phyloP scores from a whole-genome alignment of 2,888 invertebrate genomes.

The Oxyteleia sp. region DNA sequence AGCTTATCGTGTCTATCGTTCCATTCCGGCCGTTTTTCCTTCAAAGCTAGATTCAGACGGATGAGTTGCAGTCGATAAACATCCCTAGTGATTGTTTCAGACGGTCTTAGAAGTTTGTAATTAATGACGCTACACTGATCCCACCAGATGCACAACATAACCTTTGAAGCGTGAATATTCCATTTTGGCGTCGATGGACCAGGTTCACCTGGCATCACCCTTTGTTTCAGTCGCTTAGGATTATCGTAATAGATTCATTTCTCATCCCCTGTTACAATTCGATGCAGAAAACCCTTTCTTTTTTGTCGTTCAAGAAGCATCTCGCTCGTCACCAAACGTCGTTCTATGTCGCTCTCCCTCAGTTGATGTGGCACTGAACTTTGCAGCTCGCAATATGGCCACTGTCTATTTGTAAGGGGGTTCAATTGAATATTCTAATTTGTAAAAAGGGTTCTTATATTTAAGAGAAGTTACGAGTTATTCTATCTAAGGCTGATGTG shows the following conservation, averaged over 20 bases:
- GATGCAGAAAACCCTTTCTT: slow-evolving; percentile 14
- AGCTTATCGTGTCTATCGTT: no score
- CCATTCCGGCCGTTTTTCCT: no score
- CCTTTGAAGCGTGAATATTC: slow-evolving; percentile 5
- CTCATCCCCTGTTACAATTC: slow-evolving; percentile 1
- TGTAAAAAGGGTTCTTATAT: no score
- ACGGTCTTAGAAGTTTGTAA: neutral
- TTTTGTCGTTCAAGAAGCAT: slow-evolving; percentile 13
- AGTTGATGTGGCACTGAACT: slow-evolving; percentile 2
- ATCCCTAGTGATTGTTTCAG: slow-evolving; percentile 9
- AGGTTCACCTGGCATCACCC: neutral
- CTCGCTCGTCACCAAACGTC: slow-evolving; percentile 14
- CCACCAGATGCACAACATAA: neutral
- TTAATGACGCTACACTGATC: neutral
- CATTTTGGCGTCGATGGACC: slow-evolving; percentile 9
- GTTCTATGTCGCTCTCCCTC: slow-evolving; percentile 11
- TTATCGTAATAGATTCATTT: neutral
- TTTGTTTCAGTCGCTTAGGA: neutral
- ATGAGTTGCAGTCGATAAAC: no score
- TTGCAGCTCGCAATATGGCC: no score
- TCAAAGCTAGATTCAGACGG: no score
- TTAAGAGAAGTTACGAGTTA: no score
- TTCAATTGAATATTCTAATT: no score
- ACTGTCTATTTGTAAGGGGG: no score
- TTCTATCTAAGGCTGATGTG: no score